Percentiles rank a stretch among this genome's conserved stretches.
These are phyloP conservation scores for Volucella bombylans DNA, from an alignment of 2,888 invertebrate genomes.

Conservation along the genomic window DNA sequence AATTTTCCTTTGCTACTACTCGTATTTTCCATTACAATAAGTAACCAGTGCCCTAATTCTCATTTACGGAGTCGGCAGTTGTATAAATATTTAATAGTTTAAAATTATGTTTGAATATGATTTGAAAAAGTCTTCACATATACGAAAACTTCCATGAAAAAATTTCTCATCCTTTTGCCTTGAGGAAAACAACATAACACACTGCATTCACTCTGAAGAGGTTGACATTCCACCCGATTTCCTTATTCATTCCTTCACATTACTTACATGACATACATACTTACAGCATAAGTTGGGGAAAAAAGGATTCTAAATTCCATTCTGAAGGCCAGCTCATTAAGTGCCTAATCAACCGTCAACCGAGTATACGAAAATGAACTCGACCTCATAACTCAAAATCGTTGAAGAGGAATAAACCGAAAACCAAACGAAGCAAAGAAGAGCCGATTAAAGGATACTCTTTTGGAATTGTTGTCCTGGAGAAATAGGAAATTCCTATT, in stretches of 20 bases:
- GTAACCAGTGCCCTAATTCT: too few species aligned
- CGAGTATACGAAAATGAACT: slow-evolving; percentile 63
- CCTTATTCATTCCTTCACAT: slow-evolving; percentile 8
- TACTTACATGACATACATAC: slow-evolving; percentile 1
- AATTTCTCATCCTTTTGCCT: too few species aligned
- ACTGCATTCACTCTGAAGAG: neutral
- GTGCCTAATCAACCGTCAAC: slow-evolving; percentile 80
- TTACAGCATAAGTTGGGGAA: neutral
- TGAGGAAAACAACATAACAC: too few species aligned
- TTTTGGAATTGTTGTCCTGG: slow-evolving; percentile 33
- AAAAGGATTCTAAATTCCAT: slow-evolving; percentile 51
- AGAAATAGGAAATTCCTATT: slow-evolving; percentile 40
- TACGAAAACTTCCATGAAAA: too few species aligned
- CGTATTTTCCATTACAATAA: too few species aligned
- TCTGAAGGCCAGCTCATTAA: slow-evolving; percentile 79
- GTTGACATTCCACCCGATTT: slow-evolving; percentile 56
- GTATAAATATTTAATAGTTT: too few species aligned
- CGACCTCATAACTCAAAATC: slow-evolving; percentile 7
- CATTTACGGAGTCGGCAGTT: too few species aligned
- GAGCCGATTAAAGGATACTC: slow-evolving; percentile 52
- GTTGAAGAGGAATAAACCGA: slow-evolving; percentile 26
- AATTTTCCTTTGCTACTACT: too few species aligned
- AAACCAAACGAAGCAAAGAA: slow-evolving; percentile 52
- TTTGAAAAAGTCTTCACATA: too few species aligned
- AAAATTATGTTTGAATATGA: too few species aligned